Evolutionary conservation across 2,113 vertebrate species (phyloP), one percentile per base, ranked within the genome.

Genomic region (Pyxicephalus adspersus): DNA sequence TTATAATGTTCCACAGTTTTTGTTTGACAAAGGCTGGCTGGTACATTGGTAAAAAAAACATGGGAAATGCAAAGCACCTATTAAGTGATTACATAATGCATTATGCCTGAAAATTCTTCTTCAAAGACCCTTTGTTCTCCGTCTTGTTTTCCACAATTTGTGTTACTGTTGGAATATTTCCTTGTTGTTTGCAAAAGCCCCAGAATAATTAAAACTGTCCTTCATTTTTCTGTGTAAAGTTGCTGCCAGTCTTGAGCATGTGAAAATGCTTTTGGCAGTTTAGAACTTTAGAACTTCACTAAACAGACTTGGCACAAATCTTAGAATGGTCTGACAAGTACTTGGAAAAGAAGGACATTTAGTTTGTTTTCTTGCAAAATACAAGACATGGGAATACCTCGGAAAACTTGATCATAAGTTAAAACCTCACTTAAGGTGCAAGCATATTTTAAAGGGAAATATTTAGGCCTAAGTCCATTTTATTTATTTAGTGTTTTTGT

Each of bases 31-130:
- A 54, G 45, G 26, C 75, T 29, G 75, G 23, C 26, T 31, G 25
- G 22, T 17, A 58, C 61, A 76, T 64, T 77, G 13, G 65, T 64
- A 54, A 63, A 52, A 67, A 66, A 52, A 67, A 66, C 66, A 77
- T 65, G 55, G 64, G 50, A 77, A 65, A 77, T 77, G 20, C 76
- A 77, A 77, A 77, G 64, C 26, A 77, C 76, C 26, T 77, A 77
- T 77, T 66, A 77, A 77, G 63, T 55, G 76, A 66, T 77, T 77
- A 77, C 51, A 77, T 77, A 67, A 77, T 77, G 76, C 76, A 64
- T 67, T 51, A 77, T 77, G 51, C 76, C 64, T 77, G 19, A 65
- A 64, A 66, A 66, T 67, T 66, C 76, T 65, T 65, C 45, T 29
- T 65, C 26, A 66, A 77, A 77, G 63, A 77, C 64, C 50, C 50